Evolutionary conservation across 2,797 vertebrate species (phyloP), one percentile per base, ranked within the genome.

Genomic region (Micropoecilia bifurca): DNA sequence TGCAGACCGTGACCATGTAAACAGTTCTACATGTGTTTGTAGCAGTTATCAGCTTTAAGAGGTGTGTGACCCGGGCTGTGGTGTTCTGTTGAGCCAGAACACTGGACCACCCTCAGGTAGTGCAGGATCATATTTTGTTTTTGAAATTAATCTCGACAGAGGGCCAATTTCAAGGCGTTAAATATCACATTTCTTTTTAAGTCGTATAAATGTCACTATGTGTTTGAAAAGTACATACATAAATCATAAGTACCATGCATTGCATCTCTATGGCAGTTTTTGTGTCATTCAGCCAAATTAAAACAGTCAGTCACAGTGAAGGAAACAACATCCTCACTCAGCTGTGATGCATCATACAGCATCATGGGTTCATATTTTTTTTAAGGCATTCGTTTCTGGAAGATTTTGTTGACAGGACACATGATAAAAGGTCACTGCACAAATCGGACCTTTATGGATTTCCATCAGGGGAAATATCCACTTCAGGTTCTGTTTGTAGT

Each of bases 21-120:
- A 76, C 74, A 76, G 45, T 75, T 39, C 50, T 41, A 63, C 6
- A 50, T 50, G 46, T 72, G 45, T 18, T 20, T 28, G 41, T 39
- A 71, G 41, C 18, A 14, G 39, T 57, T 48, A 20, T 68, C 8
- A 36, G 10, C n/a, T 45, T 73, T 69, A 43, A 55, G 16, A 73
- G 68, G 30, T 75, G 50, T 75, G 50, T 50, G 47, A 66, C 61
- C 25, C 7, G 16, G 55, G 7, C 25, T 68, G 30, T 9, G 39
- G 61, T 30, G 16, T 61, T 73, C 39, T 61, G 57, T 55, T 20
- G 63, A 69, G 47, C 20, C 28, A 57, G 33, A 28, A 14, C 57
- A 46, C 7, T 74, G 61, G 74, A 71, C 50, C 33, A 20, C 46
- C 8, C 36, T 43, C 36, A 72, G 18, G 3, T 68, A 39, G 63